These are phyloP conservation scores for Meloe dianella DNA, from an alignment of 2,888 invertebrate species.

Conservation along the genomic window DNA sequence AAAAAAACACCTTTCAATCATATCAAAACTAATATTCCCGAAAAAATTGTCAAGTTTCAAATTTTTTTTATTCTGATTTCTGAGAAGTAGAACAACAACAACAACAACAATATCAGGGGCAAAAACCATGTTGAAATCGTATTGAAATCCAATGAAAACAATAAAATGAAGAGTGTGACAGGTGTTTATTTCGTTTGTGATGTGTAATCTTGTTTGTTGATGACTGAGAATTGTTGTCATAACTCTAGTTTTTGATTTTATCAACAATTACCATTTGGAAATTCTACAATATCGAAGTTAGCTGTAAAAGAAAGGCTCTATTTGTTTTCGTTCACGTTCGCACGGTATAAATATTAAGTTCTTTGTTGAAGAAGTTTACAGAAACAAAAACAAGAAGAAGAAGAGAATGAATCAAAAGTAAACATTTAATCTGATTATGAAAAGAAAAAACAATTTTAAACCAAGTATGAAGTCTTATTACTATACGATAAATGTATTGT, in stretches of 20 bases:
- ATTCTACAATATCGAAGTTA: slow-evolving; percentile 47
- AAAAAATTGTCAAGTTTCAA: too few species aligned
- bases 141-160: slow-evolving; percentile 19
- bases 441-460: neutral
- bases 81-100: slow-evolving; percentile 12
- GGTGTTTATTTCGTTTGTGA: slow-evolving; percentile 35
- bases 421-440: slow-evolving; percentile 16
- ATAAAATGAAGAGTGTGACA: slow-evolving; percentile 17
- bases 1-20: too few species aligned
- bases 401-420: neutral
- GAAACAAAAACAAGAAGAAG: neutral
- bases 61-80: slow-evolving; percentile 3
- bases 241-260: too few species aligned
- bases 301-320: slow-evolving; percentile 53
- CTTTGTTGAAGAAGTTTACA: slow-evolving; percentile 31
- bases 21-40: too few species aligned
- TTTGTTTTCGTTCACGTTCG: slow-evolving; percentile 55
- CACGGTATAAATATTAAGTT: slow-evolving; percentile 55
- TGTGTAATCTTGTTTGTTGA: slow-evolving; percentile 38
- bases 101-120: neutral
- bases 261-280: slow-evolving; percentile 48
- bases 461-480: slow-evolving; percentile 42
- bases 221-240: slow-evolving; percentile 26
- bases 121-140: slow-evolving; percentile 3
- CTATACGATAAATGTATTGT: slow-evolving; percentile 46